Conservation (phyloP, 1,140 invertebrate genomes). For the Cydia amplana region DNA sequence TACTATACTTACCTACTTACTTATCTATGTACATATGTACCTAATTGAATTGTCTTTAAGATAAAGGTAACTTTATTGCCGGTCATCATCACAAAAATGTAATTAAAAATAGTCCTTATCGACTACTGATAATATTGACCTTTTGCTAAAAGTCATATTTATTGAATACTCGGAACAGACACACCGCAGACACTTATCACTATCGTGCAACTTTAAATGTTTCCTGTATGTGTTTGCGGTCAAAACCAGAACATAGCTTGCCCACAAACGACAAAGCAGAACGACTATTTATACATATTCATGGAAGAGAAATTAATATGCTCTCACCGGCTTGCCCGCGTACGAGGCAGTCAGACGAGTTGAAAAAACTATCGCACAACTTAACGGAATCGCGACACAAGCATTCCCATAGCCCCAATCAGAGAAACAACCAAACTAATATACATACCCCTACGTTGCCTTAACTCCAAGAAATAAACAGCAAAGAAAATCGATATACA, state of each 20-base stretch:
- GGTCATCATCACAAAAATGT: neutral
- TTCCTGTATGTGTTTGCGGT: constrained; percentile 16
- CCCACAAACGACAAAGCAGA: constrained; percentile 8
- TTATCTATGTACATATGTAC: no score
- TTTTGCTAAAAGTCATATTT: neutral
- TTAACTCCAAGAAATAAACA: constrained; percentile 28
- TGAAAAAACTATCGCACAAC: constrained; percentile 28
- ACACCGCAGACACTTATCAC: neutral
- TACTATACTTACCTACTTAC: no score
- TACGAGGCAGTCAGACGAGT: constrained; percentile 23
- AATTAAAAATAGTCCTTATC: neutral
- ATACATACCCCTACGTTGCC: constrained; percentile 22
- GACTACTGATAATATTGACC: neutral
- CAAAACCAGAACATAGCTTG: constrained; percentile 15
- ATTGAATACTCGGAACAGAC: constrained; percentile 1
- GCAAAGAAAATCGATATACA: constrained; percentile 22
- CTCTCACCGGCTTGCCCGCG: constrained; percentile 8
- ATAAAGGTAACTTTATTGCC: no score
- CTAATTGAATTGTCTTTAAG: no score
- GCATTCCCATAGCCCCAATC: constrained; percentile 15
- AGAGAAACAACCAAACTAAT: constrained; percentile 13
- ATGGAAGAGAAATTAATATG: constrained; percentile 32
- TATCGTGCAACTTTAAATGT: constrained; percentile 7
- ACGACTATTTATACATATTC: constrained; percentile 30
- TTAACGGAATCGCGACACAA: constrained; percentile 17